Base-by-base conservation (phyloP, 2,113 vertebrate genomes). In the Herpetotheres cachinnans region DNA sequence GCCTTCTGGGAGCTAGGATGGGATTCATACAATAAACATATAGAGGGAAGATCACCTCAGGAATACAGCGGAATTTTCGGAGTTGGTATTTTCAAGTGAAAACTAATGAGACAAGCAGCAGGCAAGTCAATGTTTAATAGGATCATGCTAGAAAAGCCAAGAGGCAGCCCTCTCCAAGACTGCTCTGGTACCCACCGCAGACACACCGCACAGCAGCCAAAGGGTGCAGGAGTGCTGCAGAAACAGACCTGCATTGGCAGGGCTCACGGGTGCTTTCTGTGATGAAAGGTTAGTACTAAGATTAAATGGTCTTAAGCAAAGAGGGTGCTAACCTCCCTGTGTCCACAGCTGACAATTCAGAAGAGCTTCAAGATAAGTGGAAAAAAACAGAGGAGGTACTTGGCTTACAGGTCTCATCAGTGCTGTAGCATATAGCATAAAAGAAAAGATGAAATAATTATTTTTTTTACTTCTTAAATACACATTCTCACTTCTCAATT, bases 281-380 rank as follows among this genome's bases (percentile, higher is more conserved):
- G 55, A 81, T 56, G 78, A 90, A 96, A 95, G 61, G 81, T 74
- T 76, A 87, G 52, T n/a, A 69, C 73, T 62, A 73, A 92, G 97
- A 97, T 97, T 97, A 96, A 93, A 93, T 38, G 46, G 94, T 82
- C 74, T 97, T 95, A 91, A 93, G 91, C 91, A 94, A 93, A 97
- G 93, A 96, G 91, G 78, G 91, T 94, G 95, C 95, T 97, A 95
- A 97, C 95, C 78, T 91, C 70, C 62, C 86, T 46, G 24, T 89
- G 86, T 70, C 95, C 94, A 88, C 94, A 95, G 80, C 81, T 95
- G 92, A 95, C 94, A 91, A 59, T 46, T 72, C 78, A 95, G 81
- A 92, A 96, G 94, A 85, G 83, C 84, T 94, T 89, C 54, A 44
- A 95, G 92, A 95, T 97, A 97, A 96, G 89, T 82, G 46, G 49